Base-by-base conservation (phyloP, 1,140 invertebrate genomes). In the Magallana ariakensis region DNA sequence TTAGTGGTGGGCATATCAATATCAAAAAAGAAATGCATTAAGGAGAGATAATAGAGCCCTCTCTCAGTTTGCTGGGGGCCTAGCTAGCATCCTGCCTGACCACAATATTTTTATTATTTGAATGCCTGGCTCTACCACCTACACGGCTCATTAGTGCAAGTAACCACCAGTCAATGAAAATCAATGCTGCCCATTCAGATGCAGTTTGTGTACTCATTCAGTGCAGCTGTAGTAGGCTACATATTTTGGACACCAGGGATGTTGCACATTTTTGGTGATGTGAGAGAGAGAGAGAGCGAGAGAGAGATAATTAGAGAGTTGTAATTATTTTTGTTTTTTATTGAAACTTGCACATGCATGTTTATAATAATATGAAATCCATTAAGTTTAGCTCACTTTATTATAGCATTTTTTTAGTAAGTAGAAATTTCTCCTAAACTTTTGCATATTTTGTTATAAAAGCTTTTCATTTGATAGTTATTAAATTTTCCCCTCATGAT, bases 111-210 rank as follows among this genome's bases (percentile, higher is more conserved):
- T 19, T 70, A 10, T 70, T 26, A 70, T 70, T 19, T 33, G 22
- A 22, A 26, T 19, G 22, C 33, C 19, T 11, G 33, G 66, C 13
- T 26, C 1, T 33, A 13, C 66, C 66, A 70, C 66, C 66, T 70
- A 70, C 66, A 26, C 2, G 19, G 19, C 11, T 70, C 8, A 70
- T 33, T 26, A 70, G 66, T 26, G 26, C 33, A 33, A 33, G 33
- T 33, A 33, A 70, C 66, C 66, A 26, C 66, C 3, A 26, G 22
- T 13, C 58, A 60, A 13, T 60, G 58, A 9, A 26, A 22, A 70
- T 70, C 66, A 70, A 70, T 70, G 33, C 9, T 70, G 22, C 66
- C 66, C 19, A 70, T 70, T 70, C 66, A 13, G 66, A 9, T n/a
- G 58, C 58, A 15, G 58, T n/a, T n/a, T n/a, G 58, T 16, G 19